These are phyloP conservation scores for Leistus spinibarbis DNA, from an alignment of 2,888 invertebrate species.

Conservation along the genomic window DNA sequence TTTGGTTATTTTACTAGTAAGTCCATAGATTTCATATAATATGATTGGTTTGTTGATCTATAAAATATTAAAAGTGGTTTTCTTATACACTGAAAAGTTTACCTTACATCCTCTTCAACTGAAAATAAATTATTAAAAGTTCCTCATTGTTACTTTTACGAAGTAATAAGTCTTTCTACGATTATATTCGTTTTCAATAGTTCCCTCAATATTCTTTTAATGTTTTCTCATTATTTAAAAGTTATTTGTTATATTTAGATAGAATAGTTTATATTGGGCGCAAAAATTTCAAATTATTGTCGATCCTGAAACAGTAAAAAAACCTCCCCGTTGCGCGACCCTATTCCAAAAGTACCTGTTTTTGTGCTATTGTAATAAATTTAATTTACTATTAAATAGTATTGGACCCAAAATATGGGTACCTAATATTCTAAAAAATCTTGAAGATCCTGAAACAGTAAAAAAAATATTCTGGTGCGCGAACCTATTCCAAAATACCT, in stretches of 20 bases:
- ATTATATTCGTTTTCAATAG: background rate
- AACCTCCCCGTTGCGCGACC: background rate
- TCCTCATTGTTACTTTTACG: too few relatives aligned
- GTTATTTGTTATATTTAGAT: too few relatives aligned
- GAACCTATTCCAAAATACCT: background rate
- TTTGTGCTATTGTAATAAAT: background rate
- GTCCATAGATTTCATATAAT: background rate
- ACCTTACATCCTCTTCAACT: background rate
- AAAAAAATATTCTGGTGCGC: background rate
- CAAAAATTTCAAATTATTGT: background rate
- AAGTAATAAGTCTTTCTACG: too few relatives aligned
- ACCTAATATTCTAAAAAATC: too few relatives aligned
- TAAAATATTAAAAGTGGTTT: background rate
- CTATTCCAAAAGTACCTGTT: background rate
- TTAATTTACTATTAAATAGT: background rate
- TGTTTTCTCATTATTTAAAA: background rate
- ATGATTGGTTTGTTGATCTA: background rate
- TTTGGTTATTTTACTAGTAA: background rate
- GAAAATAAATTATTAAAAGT: background rate
- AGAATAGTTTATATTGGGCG: too few relatives aligned
- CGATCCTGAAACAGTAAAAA: background rate
- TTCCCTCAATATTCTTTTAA: background rate
- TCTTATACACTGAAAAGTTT: background rate
- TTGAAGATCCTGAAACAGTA: background rate
- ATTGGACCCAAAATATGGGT: background rate